phyloP scores from a whole-genome alignment of 2,113 vertebrate species.

The Erythrocebus patas region DNA sequence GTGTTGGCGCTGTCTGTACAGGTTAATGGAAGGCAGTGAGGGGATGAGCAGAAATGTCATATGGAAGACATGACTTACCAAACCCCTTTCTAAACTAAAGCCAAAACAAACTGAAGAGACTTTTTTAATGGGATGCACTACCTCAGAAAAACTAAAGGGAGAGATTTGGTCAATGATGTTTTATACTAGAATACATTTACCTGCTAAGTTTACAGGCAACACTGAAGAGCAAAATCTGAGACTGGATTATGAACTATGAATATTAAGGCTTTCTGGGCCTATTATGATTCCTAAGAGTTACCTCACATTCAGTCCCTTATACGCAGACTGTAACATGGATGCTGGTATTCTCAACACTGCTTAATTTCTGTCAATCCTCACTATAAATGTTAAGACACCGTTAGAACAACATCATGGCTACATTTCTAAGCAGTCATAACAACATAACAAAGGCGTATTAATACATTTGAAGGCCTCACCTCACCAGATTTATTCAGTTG shows the following conservation, averaged over 20 bases:
- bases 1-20: not conserved
- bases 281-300: conserved; percentile 8
- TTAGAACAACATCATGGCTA: not conserved
- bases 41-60: not conserved
- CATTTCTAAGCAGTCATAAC: conserved; percentile 52
- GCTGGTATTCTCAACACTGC: conserved; percentile 70
- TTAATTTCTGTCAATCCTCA: conserved; percentile 40
- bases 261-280: conserved; percentile 68
- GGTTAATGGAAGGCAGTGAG: conserved; percentile 32
- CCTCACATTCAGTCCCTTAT: conserved; percentile 61
- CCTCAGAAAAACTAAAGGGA: conserved; percentile 30
- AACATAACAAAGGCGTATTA: conserved; percentile 22
- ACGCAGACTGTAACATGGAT: conserved; percentile 52
- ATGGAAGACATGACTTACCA: conserved; percentile 49
- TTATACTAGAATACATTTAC: not conserved
- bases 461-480: conserved; percentile 60
- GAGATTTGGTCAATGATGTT: not conserved
- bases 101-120: not conserved
- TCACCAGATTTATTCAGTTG: conserved; percentile 71
- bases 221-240: conserved; percentile 28
- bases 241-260: conserved; percentile 1
- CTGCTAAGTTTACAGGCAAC: conserved; percentile 2
- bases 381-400: not conserved
- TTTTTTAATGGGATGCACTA: not conserved
- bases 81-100: conserved; percentile 23